These are phyloP conservation scores for Gastrophryne carolinensis DNA, from an alignment of 2,797 vertebrate species.

Conservation along the genomic window DNA sequence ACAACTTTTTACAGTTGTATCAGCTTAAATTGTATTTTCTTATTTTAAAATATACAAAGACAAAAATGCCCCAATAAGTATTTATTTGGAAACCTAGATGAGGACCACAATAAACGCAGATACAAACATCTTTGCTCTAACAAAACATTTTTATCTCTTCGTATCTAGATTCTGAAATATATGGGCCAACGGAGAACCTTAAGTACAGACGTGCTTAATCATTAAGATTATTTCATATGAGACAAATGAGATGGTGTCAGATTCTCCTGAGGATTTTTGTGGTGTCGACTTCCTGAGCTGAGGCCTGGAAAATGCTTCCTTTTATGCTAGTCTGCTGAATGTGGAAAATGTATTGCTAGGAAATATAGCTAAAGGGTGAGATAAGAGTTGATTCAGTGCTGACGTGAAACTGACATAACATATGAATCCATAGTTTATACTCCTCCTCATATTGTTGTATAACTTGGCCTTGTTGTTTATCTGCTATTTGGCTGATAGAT, in stretches of 20 bases:
- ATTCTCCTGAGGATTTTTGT: not conserved
- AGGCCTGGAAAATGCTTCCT: not conserved
- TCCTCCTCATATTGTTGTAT: not conserved
- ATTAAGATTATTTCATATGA: constrained; percentile 20
- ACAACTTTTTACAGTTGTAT: no score
- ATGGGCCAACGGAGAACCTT: not conserved
- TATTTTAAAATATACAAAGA: no score
- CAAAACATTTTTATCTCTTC: not conserved
- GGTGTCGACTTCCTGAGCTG: not conserved
- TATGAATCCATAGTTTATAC: not conserved
- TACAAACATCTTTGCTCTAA: not conserved
- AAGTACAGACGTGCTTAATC: not conserved
- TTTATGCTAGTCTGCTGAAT: not conserved
- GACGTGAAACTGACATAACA: not conserved
- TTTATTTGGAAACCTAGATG: no score
- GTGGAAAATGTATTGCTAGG: not conserved
- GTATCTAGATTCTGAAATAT: not conserved
- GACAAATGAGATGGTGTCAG: constrained; percentile 4
- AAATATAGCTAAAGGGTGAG: not conserved
- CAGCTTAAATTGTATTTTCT: no score
- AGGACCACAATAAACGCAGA: no score
- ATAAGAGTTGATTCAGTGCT: not conserved
- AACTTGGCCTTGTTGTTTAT: not conserved
- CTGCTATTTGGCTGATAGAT: not conserved
- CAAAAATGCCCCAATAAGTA: no score